Evolutionary conservation across 2,797 vertebrate genomes (phyloP), one percentile per base, ranked within the genome.

Genomic region (Squalus acanthias): DNA sequence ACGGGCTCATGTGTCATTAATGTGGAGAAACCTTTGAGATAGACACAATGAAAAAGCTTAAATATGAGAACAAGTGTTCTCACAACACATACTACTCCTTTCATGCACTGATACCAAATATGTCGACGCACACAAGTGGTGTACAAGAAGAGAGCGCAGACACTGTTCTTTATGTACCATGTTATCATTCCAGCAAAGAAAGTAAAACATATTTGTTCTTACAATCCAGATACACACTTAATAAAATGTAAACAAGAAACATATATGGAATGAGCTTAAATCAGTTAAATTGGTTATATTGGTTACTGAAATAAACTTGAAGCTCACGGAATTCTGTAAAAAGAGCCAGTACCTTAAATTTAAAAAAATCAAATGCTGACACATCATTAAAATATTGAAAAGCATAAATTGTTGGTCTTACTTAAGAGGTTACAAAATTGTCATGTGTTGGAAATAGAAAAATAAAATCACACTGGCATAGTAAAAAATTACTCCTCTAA

Each of bases 1-100:
- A 4, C 6, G 10, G 20, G 46, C n/a, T 46, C 2, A 69, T 93
- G 4, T 13, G 12, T 13, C 69, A 74, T 63, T 96, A 82, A 39
- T 24, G 17, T 46, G 33, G 63, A 53, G 60, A 96, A 67, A 87
- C 3, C 39, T 89, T 96, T 50, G 82, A 88, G 96, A 69, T 12
- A 50, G 63, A 70, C 85, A 89, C 46, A 88, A 89, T 53, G 12
- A 96, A 96, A 69, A 89, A 70, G 53, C 63, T 65, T 53, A 88
- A 70, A 69, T 69, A 72, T 89, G 82, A 88, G 65, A 72, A 69
- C 26, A 70, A 22, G 89, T 15, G 8, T 85, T 67, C 22, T 46
- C 13, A 50, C 26, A 88, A 57, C 20, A 57, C 24, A 26, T 60
- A 82, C 13, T 50, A 65, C 53, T 57, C 57, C 29, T n/a, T 91